Conservation (phyloP, 2,113 vertebrate species). For the Probosciger aterrimus region DNA sequence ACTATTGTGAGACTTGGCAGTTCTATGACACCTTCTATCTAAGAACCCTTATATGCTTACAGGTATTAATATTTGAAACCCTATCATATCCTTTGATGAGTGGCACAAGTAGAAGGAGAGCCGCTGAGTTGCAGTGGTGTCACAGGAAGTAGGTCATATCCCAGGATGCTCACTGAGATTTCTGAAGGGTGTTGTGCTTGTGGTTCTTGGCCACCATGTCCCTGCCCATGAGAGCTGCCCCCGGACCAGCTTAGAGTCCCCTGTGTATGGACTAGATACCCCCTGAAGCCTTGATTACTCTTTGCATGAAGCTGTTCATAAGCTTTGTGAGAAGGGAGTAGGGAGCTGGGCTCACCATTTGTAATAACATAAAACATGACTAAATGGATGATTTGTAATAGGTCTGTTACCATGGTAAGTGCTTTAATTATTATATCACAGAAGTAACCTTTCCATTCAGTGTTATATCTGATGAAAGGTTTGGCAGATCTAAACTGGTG, state of each 20-base stretch:
- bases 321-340: neutral
- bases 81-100: neutral
- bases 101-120: neutral
- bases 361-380: neutral
- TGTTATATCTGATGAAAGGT: neutral
- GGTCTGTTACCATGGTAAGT: neutral
- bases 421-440: neutral
- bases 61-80: neutral
- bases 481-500: neutral
- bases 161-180: neutral
- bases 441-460: neutral
- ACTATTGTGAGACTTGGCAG: neutral
- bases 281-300: neutral
- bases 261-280: neutral
- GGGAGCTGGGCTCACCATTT: neutral
- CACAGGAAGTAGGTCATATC: neutral
- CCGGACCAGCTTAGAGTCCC: neutral
- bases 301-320: neutral
- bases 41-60: neutral
- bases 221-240: neutral
- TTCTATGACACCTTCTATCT: neutral
- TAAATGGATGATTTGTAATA: neutral
- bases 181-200: neutral
- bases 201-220: neutral
- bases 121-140: neutral